Evolutionary conservation across 2,113 vertebrate genomes (phyloP).

Genomic region (Panthera uncia): DNA sequence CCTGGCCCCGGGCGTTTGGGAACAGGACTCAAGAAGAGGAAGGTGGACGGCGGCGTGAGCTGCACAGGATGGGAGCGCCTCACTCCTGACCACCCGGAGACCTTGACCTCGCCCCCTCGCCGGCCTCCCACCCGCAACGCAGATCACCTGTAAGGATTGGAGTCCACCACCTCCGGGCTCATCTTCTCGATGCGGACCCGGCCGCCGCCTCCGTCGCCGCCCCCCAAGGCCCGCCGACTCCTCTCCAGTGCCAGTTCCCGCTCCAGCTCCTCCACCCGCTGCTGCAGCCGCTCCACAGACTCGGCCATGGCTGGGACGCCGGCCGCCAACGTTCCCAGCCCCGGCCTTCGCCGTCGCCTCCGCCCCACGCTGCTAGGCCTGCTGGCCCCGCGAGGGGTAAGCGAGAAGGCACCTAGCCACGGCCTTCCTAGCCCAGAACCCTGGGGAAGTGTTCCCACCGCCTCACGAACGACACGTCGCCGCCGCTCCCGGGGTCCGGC

Average conservation of each 20-base stretch:
- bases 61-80: not conserved
- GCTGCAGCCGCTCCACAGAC: conserved; percentile 87
- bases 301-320: conserved; percentile 76
- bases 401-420: fast-evolving
- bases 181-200: conserved; percentile 90
- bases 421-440: not conserved
- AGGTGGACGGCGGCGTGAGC: fast-evolving
- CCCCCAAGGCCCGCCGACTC: conserved; percentile 76
- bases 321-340: not conserved
- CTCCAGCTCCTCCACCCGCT: conserved; percentile 90
- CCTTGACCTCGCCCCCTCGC: fast-evolving
- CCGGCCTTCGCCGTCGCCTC: conserved; percentile 47
- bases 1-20: not conserved
- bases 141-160: conserved; percentile 95
- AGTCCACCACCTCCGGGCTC: conserved; percentile 96
- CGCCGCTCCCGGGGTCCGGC: not conserved
- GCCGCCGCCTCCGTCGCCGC: conserved; percentile 62
- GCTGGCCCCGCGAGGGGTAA: not conserved
- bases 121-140: not conserved
- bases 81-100: not conserved
- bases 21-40: not conserved
- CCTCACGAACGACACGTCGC: not conserved
- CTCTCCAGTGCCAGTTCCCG: conserved; percentile 87
- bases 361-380: conserved; percentile 62
- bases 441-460: fast-evolving